phyloP scores from a whole-genome alignment of 2,113 vertebrate genomes.

The Odontophorus gujanensis region DNA sequence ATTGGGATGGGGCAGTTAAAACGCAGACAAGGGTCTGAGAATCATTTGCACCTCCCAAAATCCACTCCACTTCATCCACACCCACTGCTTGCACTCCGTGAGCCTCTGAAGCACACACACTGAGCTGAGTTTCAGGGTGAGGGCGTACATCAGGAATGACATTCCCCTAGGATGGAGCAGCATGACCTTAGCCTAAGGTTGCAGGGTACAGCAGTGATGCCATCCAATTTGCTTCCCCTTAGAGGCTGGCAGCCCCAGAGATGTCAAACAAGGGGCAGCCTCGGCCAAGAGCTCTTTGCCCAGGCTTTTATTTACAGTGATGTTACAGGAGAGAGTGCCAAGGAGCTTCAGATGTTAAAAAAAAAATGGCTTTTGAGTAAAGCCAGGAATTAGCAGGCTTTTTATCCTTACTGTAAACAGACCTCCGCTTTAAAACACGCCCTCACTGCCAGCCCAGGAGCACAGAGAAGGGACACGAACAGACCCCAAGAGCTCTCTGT shows the following conservation, averaged over 20 bases:
- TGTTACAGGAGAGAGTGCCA: neutral
- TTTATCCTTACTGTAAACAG: neutral
- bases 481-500: neutral
- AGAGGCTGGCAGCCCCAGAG: neutral
- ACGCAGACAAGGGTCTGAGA: neutral
- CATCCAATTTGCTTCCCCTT: fast-evolving
- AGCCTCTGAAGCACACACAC: neutral
- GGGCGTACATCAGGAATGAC: neutral
- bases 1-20: neutral
- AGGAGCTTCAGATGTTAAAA: neutral
- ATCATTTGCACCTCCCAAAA: neutral
- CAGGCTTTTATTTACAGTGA: neutral
- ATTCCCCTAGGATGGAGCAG: neutral
- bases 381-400: neutral
- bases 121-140: neutral
- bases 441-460: neutral
- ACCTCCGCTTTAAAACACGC: neutral
- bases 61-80: fast-evolving
- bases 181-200: fast-evolving
- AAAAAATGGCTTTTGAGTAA: neutral
- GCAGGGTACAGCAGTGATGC: fast-evolving
- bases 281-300: neutral
- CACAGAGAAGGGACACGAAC: neutral
- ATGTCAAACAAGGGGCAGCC: fast-evolving
- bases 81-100: neutral